Evolutionary conservation across 37 sponge, comb jelly and placozoan genomes (phyloP).

Genomic region (Beroe forskalii): DNA sequence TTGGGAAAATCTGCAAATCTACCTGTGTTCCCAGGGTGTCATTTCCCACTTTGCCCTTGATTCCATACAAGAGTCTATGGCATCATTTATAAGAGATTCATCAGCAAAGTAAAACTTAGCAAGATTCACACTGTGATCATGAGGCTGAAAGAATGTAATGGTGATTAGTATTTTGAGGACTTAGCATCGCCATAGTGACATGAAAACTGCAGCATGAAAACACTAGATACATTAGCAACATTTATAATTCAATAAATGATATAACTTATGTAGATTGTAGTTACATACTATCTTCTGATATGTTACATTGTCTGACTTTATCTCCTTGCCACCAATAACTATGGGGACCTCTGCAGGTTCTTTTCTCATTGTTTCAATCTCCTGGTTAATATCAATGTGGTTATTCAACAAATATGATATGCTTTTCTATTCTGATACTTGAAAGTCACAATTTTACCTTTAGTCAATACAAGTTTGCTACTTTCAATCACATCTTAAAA

Average conservation of each 20-base stretch:
- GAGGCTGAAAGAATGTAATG: constrained; percentile 79
- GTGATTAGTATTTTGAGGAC: not conserved
- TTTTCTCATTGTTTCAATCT: constrained; percentile 69
- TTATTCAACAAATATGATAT: no score
- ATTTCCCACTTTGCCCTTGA: constrained; percentile 84
- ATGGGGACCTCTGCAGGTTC: constrained; percentile 80
- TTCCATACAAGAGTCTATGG: constrained; percentile 77
- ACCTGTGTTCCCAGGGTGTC: constrained; percentile 75
- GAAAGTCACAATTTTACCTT: not conserved
- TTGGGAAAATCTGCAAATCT: no score
- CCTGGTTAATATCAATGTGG: no score
- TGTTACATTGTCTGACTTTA: constrained; percentile 74
- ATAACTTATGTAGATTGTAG: not conserved
- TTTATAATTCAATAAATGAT: no score
- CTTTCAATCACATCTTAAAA: no score
- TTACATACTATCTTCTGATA: constrained; percentile 79
- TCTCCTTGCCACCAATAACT: constrained; percentile 86
- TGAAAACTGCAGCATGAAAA: not conserved
- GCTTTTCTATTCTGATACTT: no score
- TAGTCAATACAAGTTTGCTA: no score
- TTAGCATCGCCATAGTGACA: not conserved
- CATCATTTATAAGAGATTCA: constrained; percentile 73
- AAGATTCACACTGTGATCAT: constrained; percentile 74
- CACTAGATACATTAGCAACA: not conserved
- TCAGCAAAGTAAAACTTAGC: constrained; percentile 80